Base-by-base conservation (phyloP, 2,888 invertebrate species). In the Podotricha telesiphe region DNA sequence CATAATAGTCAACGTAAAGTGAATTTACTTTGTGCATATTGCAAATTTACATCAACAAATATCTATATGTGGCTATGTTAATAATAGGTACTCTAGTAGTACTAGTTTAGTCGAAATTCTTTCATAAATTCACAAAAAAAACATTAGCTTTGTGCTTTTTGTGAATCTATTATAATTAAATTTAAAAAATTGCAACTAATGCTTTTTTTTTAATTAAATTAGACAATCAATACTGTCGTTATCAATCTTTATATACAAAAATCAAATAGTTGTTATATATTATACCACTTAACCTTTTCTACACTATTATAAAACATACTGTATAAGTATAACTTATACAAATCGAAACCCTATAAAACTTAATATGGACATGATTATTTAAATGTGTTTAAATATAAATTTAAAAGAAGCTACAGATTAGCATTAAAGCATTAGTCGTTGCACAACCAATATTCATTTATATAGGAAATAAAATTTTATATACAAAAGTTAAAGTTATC, bases 381-480 rank as follows among this genome's bases (percentile, higher is more conserved):
- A 55, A 37, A 55, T 55, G 11, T 55, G 34, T 55, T 55, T 55
- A 55, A 55, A 55, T 55, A 55, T 55, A 42, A 45, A 59, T 59
- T 22, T 5, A 58, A 15, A 17, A 59, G n/a, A 22, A 22, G 22
- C 59, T 22, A n/a, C 28, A 2, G 11, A 28, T 11, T 59, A 45
- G 34, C 34, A n/a, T 34, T 6, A 22, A n/a, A 42, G 42, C n/a
- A 42, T 59, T 45, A 8, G 45, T 11, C 11, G 45, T 62, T 37
- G 13, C 19, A 8, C 22, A 37, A 48, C 8, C 47, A 15, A 20
- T 47, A 15, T 50, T 62, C n/a, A n/a, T n/a, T n/a, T 50, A 62
- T 62, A 62, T 62, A 48, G 15, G 15, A 62, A 50, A 62, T 62
- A 37, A 62, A 50, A 62, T 34, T 62, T 62, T 50, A 62, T 62